Base-by-base conservation (phyloP, 2,888 invertebrate genomes). In the Agrochola litura region DNA sequence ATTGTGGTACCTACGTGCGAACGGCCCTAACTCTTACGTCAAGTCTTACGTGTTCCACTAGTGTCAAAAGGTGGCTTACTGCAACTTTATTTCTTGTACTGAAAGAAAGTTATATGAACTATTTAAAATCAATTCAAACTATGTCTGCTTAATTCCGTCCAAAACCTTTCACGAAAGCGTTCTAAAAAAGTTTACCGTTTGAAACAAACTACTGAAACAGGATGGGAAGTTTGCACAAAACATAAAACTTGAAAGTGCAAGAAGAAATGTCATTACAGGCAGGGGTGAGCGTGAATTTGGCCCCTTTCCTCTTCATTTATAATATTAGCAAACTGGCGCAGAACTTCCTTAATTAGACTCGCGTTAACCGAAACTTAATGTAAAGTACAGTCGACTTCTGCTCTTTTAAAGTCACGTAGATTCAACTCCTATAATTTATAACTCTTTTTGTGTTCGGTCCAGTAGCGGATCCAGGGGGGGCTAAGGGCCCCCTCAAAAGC, bases 321-420 rank as follows among this genome's bases (percentile, higher is more conserved):
- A 94, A 93, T 94, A 94, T 94, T 92, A 94, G 90, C 92, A 87
- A 94, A 93, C 92, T 93, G 89, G 79, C 84, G 82, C 81, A 82
- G 83, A 90, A 94, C 93, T 95, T 94, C 91, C 91, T 91, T 94
- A 94, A 94, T 94, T 94, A 95, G 91, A 91, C 90, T 90, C 90
- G 89, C 93, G 92, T 93, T 94, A 94, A 93, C 93, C 91, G 82
- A 94, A 94, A 94, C 92, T 94, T 93, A 92, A 93, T 92, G 92
- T 92, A 91, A 94, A 94, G 92, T 92, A 94, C 90, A 92, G 91
- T 91, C 90, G 90, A 93, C 92, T 93, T 92, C 90, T 92, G 92
- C 91, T 92, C 92, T 92, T 92, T 92, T 92, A 92, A 93, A 93
- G 92, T 92, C 92, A 92, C 93, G 92, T 92, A 92, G 90, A 91